Percentiles rank a stretch among this genome's conserved stretches.
Conservation (phyloP, 35 echinoderm and acorn worm genomes). For the Lytechinus variegatus region DNA sequence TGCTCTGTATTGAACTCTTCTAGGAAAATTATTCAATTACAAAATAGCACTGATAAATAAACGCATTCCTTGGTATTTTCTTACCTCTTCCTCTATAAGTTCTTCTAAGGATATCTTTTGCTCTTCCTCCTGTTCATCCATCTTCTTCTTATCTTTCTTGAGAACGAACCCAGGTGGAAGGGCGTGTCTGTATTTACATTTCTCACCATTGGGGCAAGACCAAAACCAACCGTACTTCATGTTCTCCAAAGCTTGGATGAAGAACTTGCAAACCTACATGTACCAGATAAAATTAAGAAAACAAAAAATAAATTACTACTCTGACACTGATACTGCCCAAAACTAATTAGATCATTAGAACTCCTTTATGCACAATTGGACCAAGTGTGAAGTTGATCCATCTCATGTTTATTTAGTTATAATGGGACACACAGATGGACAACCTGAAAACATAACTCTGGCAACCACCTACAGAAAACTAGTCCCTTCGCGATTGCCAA, state of each 20-base stretch:
- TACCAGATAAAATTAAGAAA: not conserved
- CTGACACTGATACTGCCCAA: no score
- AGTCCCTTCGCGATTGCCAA: no score
- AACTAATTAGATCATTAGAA: no score
- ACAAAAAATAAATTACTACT: not conserved
- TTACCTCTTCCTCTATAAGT: conserved; percentile 92
- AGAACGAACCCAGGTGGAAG: conserved; percentile 96
- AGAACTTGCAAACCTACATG: conserved; percentile 85
- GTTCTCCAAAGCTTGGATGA: conserved; percentile 93
- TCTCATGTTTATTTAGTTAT: no score
- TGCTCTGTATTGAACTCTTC: no score
- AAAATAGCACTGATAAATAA: no score
- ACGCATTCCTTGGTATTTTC: not conserved
- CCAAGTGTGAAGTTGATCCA: no score
- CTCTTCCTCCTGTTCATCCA: conserved; percentile 70
- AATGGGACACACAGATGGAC: no score
- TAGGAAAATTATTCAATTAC: no score
- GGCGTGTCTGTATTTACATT: conserved; percentile 96
- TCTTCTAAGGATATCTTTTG: conserved; percentile 88
- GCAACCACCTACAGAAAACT: no score
- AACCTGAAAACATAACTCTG: no score
- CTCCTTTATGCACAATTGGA: no score
- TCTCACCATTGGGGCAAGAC: conserved; percentile 91
- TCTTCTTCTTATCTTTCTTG: conserved; percentile 94
- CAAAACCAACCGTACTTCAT: conserved; percentile 99